phyloP scores from a whole-genome alignment of 2,888 invertebrate genomes.

The Melitaea athalia region DNA sequence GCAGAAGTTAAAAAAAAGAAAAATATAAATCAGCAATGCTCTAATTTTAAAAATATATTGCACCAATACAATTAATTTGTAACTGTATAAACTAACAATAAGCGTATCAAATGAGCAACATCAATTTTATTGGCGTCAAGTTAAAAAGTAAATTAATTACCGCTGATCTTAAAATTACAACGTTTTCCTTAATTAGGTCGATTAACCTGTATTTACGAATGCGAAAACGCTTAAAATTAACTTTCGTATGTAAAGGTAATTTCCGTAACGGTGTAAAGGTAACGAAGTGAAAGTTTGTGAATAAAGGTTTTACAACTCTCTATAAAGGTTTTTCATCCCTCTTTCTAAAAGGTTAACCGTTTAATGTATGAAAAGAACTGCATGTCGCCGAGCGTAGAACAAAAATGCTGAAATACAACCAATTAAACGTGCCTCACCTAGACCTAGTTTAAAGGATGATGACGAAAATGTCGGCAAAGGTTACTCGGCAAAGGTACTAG shows the following conservation, averaged over 20 bases:
- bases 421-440: not conserved
- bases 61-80: not conserved
- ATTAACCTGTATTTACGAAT: conserved; percentile 21
- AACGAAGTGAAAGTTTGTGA: conserved; percentile 25
- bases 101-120: not conserved
- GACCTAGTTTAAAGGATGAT: too few relatives aligned
- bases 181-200: conserved; percentile 29
- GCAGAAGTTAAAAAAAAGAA: too few relatives aligned
- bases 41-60: too few relatives aligned
- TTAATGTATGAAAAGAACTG: not conserved
- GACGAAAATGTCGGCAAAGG: too few relatives aligned
- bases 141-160: conserved; percentile 29
- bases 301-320: conserved; percentile 29
- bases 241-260: conserved; percentile 25
- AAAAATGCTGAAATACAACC: not conserved
- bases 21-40: too few relatives aligned
- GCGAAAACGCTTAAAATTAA: conserved; percentile 15
- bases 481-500: too few relatives aligned
- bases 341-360: not conserved
- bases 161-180: conserved; percentile 18
- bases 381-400: too few relatives aligned
- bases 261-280: conserved; percentile 29
- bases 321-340: conserved; percentile 25
- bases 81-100: conserved; percentile 1
- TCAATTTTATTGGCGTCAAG: not conserved